Evolutionary conservation across 2,888 invertebrate species (phyloP), one percentile per base, ranked within the genome.

Genomic region (Cephus rjabovi): DNA sequence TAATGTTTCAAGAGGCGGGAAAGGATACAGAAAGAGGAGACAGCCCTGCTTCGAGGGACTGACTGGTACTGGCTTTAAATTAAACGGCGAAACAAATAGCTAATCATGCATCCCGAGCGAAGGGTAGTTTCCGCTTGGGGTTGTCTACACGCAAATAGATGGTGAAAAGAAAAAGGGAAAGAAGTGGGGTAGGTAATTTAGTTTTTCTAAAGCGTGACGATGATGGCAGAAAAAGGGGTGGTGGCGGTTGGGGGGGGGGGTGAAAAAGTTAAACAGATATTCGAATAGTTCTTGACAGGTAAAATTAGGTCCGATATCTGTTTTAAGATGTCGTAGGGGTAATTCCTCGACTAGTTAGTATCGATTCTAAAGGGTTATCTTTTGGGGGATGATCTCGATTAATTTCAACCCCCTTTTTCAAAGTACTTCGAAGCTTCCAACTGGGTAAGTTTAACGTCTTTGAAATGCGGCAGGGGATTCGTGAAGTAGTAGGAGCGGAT

Each of bases 51-150:
- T 79, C 79, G 77, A 75, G 79, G 77, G 81, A 80, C 79, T 77
- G 79, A 83, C 82, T 56, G 40, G 82, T 86, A 88, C 82, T 81
- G 84, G 82, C 83, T 86, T 86, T 83, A 86, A 89, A 89, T 90
- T 90, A 90, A 89, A 90, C 87, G 87, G 83, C 87, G 88, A 88
- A 89, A 90, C 89, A 90, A 90, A 90, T 89, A 88, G 90, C 89
- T 89, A 89, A 89, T 90, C 88, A 89, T 88, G 89, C 87, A 84
- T 89, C 88, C 86, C 84, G 76, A 77, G 82, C 77, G 75, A 76
- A 79, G 79, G 79, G 76, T 76, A 76, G 70, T 31, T 31, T 31
- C 31, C 34, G 71, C 71, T 31, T 12, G 30, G 34, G 84, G 84
- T 85, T 85, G 86, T 85, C 86, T 81, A 74, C 31, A 35, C 34